A percentile compares a stretch with the other conserved stretches of the same genome.
Evolutionary conservation across 2,113 vertebrate species (phyloP).

Genomic region (Neofelis nebulosa): DNA sequence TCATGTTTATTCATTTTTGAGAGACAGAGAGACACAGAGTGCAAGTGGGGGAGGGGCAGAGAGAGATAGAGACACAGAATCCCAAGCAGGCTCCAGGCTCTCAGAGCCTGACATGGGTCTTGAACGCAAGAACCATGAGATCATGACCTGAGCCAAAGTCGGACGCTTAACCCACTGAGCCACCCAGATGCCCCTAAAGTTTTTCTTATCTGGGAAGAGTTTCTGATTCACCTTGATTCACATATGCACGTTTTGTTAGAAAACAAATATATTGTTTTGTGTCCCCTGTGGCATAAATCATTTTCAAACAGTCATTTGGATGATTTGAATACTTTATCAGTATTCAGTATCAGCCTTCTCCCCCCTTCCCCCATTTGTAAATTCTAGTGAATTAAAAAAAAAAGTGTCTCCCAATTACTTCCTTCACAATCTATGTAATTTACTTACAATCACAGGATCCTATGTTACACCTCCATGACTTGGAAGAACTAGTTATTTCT

Average conservation of each 20-base stretch:
- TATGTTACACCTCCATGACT: not conserved
- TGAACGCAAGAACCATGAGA: no score
- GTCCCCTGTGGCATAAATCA: not conserved
- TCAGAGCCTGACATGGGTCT: no score
- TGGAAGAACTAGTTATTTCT: not conserved
- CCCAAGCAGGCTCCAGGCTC: no score
- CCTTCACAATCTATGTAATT: not conserved
- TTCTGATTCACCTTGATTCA: conserved; percentile 13
- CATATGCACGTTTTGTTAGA: not conserved
- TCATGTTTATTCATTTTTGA: no score
- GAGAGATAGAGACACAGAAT: no score
- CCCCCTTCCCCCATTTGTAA: not conserved
- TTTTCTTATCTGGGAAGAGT: not conserved
- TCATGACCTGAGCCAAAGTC: no score
- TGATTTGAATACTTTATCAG: not conserved
- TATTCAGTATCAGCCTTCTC: not conserved
- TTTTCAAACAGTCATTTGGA: conserved; percentile 33
- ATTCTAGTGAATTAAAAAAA: not conserved
- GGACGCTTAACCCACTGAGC: no score
- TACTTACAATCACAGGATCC: not conserved
- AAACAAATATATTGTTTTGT: conserved; percentile 36
- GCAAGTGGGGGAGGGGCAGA: no score
- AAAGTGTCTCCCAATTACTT: not conserved
- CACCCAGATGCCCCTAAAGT: not conserved
- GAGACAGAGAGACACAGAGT: no score